Base-by-base conservation (phyloP, 1,140 invertebrate genomes). In the Hyles euphorbiae region DNA sequence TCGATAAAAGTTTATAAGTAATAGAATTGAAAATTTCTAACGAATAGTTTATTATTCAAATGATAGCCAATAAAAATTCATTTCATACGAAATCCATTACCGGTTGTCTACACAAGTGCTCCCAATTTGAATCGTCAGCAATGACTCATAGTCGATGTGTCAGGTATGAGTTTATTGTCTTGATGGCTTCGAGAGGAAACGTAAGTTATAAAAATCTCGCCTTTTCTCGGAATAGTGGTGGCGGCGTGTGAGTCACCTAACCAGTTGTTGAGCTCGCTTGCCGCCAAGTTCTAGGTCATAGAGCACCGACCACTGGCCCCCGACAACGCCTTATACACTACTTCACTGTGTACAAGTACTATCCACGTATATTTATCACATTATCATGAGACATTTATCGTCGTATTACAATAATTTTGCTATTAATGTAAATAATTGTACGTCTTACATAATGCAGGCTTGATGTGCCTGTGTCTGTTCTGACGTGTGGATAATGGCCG, bases 261-360 rank as follows among this genome's bases (percentile, higher is more conserved):
- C 70, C 65, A 69, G 75, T 76, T 56, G 51, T 58, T 12, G 36
- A 58, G 59, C 65, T 65, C 53, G 61, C 60, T 67, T 53, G 54
- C 70, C 70, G 66, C 44, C 71, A 80, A 80, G 81, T 83, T 83
- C 81, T 81, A 79, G 81, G 81, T 74, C 81, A 77, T 74, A 80
- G 72, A 71, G 63, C 74, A 70, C 67, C 68, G 75, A 57, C 58
- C 57, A 64, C 12, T 51, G 46, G 22, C 5, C 34, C 33, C 34
- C 53, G 22, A 8, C 36, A 22, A 22, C 36, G 36, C 36, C 36
- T 40, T 5, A 40, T 40, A 22, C 22, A 22, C 22, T 22, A 22
- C 22, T 22, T 22, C 22, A 22, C 22, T 22, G 22, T 22, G 22
- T 22, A 22, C 22, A 22, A 22, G 22, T 22, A 22, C 22, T 22